Base-by-base conservation (phyloP, 2,888 invertebrate species). In the Drosophila hawaiiensis region DNA sequence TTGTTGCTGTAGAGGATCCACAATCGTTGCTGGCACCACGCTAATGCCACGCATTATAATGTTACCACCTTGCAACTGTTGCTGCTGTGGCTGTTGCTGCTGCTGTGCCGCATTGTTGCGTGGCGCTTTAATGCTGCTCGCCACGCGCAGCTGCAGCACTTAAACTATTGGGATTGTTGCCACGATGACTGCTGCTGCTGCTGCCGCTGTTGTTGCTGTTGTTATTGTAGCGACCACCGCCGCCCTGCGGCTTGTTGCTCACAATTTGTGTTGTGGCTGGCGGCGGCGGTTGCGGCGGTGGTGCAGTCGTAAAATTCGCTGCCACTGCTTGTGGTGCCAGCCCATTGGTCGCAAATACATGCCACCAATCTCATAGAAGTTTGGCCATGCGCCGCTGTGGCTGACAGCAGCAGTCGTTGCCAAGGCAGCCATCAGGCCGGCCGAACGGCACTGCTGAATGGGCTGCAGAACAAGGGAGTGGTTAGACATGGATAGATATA, bases 291-390 rank as follows among this genome's bases (percentile, higher is more conserved):
- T 47, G 85, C 71, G 91, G 89, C 68, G 91, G 89, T 60, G 92
- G 91, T 68, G 91, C 87, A 49, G 91, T 76, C 33, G 93, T 80
- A 62, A 91, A 92, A 52, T 91, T 88, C 50, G 92, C 80, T 39
- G 95, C 96, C 63, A 95, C 94, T 67, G 95, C 94, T 92, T 96
- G 96, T 58, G 96, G 96, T 68, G 96, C 82, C 81, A 97, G 93
- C 67, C 96, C 96, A 92, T 96, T 97, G 87, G 96, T 94, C 73
- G 96, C 95, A 93, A 96, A 96, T 75, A 97, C 95, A 91, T 95
- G 82, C 95, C 94, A 82, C 95, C 94, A 90, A 96, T 95, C 82
- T 96, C 96, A 88, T 95, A 96, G 91, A 95, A 96, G 79, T 95
- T 78, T 94, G 94, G 62, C 93, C 92, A 73, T 94, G 93, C 55